Evolutionary conservation across 2,888 invertebrate species (phyloP), one percentile per base, ranked within the genome.

Genomic region (Tenthredo amoena): DNA sequence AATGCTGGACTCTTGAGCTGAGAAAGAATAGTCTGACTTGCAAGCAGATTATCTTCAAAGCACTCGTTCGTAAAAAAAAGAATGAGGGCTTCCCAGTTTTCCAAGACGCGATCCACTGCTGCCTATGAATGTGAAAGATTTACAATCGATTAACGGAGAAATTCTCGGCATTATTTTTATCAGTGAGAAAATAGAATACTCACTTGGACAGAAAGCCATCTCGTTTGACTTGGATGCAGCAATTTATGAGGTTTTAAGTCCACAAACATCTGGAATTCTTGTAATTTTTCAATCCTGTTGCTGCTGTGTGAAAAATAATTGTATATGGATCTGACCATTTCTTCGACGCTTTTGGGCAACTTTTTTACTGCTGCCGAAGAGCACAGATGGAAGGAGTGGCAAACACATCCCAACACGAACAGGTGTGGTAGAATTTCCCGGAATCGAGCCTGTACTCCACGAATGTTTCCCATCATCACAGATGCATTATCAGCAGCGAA

Each of bases 171-270:
- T n/a, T 62, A 83, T 68, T 12, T 47, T 34, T 34, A 34, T 37
- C 65, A 43, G 50, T 31, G 1, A 37, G 43, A 40, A 76, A 7
- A 10, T 68, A 4, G 21, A 85, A 50, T 43, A 83, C 79, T 84
- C n/a, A 86, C 86, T 84, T 86, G 86, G 40, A 91, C 79, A 15
- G 90, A 90, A 9, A 91, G 86, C 91, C 91, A 92, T 31, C 90
- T 85, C 9, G 90, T 91, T 84, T 90, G 90, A 5, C 87, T 81
- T 50, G 91, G 90, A 40, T 88, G 90, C 0, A 91, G 85, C 6
- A 91, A 88, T 86, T 88, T 88, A 50, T 89, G 88, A 7, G 87
- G 74, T 18, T 89, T 87, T 7, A 87, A 1, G 3, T 90, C 85
- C 0, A 86, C 72, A 84, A 91, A 86, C 26, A 34, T 10, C 72